phyloP scores from a whole-genome alignment of 2,888 invertebrate species.

The Nymphalis urticae region DNA sequence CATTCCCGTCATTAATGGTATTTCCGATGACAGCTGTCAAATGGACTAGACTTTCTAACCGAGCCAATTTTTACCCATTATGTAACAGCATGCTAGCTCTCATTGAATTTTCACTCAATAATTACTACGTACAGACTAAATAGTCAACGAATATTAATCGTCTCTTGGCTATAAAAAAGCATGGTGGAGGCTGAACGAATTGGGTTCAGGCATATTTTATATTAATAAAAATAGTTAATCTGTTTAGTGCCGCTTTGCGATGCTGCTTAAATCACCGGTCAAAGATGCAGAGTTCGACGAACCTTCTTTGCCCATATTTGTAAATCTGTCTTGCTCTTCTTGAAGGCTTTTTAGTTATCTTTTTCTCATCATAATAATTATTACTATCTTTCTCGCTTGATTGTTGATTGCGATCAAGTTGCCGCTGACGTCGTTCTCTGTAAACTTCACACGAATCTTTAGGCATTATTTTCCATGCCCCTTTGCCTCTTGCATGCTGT shows the following conservation, averaged over 20 bases:
- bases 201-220: not conserved
- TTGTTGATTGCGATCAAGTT: not conserved
- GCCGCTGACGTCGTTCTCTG: constrained; percentile 48
- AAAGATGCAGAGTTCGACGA: too few species aligned
- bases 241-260: too few species aligned
- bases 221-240: not conserved
- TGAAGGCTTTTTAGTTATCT: not conserved
- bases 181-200: too few species aligned
- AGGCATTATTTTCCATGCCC: constrained; percentile 57
- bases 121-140: too few species aligned
- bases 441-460: constrained; percentile 66
- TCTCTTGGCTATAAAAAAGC: too few species aligned
- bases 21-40: too few species aligned
- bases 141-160: too few species aligned
- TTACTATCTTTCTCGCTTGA: not conserved
- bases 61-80: too few species aligned
- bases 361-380: not conserved
- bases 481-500: constrained; percentile 40
- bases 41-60: too few species aligned
- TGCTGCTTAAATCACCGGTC: too few species aligned
- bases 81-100: not conserved
- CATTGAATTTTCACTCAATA: too few species aligned
- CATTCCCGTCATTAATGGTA: too few species aligned
- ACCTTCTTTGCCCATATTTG: not conserved
- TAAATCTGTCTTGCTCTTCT: not conserved